A percentile compares a stretch with the other conserved stretches of the same genome.
These are phyloP conservation scores for Scotopteryx bipunctaria DNA, from an alignment of 2,888 invertebrate species.

Conservation along the genomic window DNA sequence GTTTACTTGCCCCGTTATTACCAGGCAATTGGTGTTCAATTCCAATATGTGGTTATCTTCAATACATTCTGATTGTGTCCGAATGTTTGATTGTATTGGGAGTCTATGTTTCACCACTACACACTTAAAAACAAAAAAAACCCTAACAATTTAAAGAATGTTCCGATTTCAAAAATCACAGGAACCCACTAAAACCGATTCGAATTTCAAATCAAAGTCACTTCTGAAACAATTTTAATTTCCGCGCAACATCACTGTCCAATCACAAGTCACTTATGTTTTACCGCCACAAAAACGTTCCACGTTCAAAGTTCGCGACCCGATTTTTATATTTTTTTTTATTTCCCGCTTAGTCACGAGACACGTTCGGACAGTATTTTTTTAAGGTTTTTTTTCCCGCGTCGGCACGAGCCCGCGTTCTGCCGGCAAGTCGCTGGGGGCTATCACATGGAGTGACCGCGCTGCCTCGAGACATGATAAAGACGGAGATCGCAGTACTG, in stretches of 20 bases:
- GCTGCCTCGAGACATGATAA: slow-evolving; percentile 63
- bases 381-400: slow-evolving; percentile 49
- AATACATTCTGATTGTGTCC: slow-evolving; percentile 33
- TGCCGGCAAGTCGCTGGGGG: slow-evolving; percentile 69
- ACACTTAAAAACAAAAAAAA: background rate
- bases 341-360: slow-evolving; percentile 66
- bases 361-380: slow-evolving; percentile 45
- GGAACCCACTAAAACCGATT: background rate
- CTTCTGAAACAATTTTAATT: background rate
- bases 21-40: slow-evolving; percentile 62
- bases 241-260: background rate
- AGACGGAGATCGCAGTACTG: slow-evolving; percentile 64
- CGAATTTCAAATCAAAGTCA: background rate
- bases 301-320: slow-evolving; percentile 18
- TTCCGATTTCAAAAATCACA: background rate
- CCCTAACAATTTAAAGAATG: background rate
- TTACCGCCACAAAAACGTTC: slow-evolving; percentile 12
- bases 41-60: slow-evolving; percentile 66
- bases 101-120: slow-evolving; percentile 5
- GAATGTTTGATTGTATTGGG: slow-evolving; percentile 25
- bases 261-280: slow-evolving; percentile 10
- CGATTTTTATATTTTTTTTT: slow-evolving; percentile 35
- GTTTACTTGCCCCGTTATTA: slow-evolving; percentile 77
- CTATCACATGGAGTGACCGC: slow-evolving; percentile 77
- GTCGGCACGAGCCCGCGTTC: slow-evolving; percentile 55